phyloP scores from a whole-genome alignment of 2,113 vertebrate species.

The Circaetus cinerascens region DNA sequence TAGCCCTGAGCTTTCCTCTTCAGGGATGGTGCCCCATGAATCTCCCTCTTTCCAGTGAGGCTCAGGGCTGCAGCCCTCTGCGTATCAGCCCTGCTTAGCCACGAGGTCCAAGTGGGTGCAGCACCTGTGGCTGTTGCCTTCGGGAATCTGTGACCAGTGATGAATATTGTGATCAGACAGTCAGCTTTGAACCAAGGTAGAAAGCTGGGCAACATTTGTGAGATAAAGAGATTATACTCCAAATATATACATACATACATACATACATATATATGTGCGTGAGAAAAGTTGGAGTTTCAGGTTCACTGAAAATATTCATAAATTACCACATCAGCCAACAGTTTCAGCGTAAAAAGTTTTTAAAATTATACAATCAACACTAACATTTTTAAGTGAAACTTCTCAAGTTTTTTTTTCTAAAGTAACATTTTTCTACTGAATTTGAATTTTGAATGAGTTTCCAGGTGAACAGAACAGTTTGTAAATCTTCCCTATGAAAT shows the following conservation, averaged over 20 bases:
- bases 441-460: background rate
- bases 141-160: background rate
- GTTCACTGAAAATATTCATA: background rate
- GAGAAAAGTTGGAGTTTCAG: background rate
- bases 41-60: background rate
- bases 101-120: background rate
- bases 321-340: background rate
- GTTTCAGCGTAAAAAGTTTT: background rate
- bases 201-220: background rate
- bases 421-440: background rate
- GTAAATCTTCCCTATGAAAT: background rate
- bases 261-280: background rate
- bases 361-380: background rate
- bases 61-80: background rate
- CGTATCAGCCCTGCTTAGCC: background rate
- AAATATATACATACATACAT: background rate
- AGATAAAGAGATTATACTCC: background rate
- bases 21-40: background rate
- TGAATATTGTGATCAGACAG: background rate
- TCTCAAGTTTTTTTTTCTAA: background rate
- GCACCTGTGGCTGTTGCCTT: background rate
- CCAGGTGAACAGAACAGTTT: background rate
- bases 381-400: background rate
- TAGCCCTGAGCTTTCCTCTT: background rate
- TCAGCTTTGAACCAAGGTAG: background rate